Percentiles rank a stretch among this genome's conserved stretches.
Evolutionary conservation across 2,113 vertebrate species (phyloP).

Genomic region (Erpornis zantholeuca): DNA sequence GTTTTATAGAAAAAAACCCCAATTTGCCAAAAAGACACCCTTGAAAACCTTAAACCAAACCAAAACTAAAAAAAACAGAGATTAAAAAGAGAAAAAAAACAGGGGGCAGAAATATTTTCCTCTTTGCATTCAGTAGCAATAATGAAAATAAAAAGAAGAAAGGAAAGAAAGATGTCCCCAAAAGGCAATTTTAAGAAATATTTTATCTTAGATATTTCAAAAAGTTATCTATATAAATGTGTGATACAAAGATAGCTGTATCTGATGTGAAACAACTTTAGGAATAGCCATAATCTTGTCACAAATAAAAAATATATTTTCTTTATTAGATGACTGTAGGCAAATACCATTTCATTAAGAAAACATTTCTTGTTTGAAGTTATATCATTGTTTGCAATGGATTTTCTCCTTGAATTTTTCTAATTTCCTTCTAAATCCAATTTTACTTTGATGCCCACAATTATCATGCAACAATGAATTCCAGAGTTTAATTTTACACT

Average conservation of each 20-base stretch:
- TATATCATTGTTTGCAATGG: not conserved
- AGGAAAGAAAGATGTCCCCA: not conserved
- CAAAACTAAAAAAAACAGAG: not conserved
- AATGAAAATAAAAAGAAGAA: not conserved
- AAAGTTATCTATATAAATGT: not conserved
- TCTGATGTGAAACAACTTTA: not conserved
- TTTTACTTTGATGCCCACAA: not conserved
- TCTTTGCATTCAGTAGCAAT: not conserved
- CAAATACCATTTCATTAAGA: not conserved
- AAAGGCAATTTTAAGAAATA: not conserved
- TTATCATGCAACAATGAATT: not conserved
- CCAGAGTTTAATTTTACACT: not conserved
- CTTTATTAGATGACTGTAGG: not conserved
- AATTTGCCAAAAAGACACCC: not conserved
- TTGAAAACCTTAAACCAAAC: not conserved
- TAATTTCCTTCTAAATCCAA: not conserved
- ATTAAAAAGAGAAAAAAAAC: not conserved
- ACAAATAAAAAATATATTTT: not conserved
- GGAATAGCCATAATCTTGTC: not conserved
- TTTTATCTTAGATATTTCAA: not conserved
- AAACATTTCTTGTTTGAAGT: not conserved
- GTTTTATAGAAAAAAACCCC: not conserved
- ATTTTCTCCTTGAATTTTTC: not conserved
- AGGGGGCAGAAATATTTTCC: not conserved
- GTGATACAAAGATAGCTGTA: not conserved